Evolutionary conservation across 2,113 vertebrate species (phyloP), one percentile per base, ranked within the genome.

Genomic region (Microtus richardsoni): DNA sequence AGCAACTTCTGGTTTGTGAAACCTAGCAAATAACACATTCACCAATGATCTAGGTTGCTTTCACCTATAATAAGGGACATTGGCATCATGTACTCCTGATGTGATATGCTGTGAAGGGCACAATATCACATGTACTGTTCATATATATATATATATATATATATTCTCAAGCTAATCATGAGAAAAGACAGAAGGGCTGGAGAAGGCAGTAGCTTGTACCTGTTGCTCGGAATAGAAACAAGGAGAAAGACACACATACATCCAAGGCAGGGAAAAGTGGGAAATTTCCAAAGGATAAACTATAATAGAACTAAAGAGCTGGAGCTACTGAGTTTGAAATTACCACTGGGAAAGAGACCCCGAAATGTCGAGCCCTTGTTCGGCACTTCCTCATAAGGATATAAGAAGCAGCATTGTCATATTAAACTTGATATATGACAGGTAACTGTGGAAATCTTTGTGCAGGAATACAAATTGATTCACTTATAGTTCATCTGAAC

Each of bases 401-500:
- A 95, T 28, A 22, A 91, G 64, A 90, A 79, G 60, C 21, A 64
- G 41, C 26, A 58, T 90, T 88, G 70, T 80, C 80, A 90, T 75
- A 85, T 96, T 79, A 92, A 96, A 52, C 58, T 84, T 95, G 93
- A 96, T 82, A 85, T 62, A 71, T 91, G 93, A 82, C 58, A 91
- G 28, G 71, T 92, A 66, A 83, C 70, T 54, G 54, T 62, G 66
- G 74, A 93, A 95, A 90, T 93, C 79, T 90, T 90, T 95, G 94
- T 88, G 64, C n/a, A 93, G 66, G 71, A 90, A 95, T 92, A 87
- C 73, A 93, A 96, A 92, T 54, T 85, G 93, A 96, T 91, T 96
- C 49, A 66, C 33, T 79, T 95, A 70, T 30, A 84, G 91, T 93
- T 95, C 85, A 92, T 82, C 54, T 96, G 95, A 96, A 95, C 93